Base-by-base conservation (phyloP, 2,888 invertebrate species). In the Branchinecta sandiegonensis region DNA sequence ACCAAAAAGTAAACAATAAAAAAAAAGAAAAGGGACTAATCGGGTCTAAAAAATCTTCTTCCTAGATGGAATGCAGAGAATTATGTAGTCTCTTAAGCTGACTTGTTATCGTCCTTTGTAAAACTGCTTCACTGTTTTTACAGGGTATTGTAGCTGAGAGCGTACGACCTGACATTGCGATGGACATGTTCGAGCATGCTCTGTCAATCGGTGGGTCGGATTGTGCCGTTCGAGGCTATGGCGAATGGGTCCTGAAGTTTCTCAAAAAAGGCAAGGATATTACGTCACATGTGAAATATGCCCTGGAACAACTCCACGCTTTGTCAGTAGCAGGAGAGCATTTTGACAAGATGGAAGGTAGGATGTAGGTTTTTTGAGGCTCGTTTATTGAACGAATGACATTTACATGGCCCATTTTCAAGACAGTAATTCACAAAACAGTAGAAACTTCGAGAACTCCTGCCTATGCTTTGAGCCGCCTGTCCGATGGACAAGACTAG, bases 211-310 rank as follows among this genome's bases (percentile, higher is more conserved):
- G 23, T 9, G 63, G 63, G 10, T 10, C n/a, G n/a, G 14, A 56
- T 17, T n/a, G 63, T 56, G 63, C 63, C 9, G 63, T 56, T 56
- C n/a, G 23, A 56, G 63, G 63, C n/a, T 56, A 56, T 10, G 63
- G 14, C 63, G 63, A 56, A 23, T 56, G 63, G 63, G 23, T 23
- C n/a, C 63, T 56, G 63, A 56, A 56, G n/a, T n/a, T 23, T 23
- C 63, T 56, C 8, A 56, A 56, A 23, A 23, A 56, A 3, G 63
- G 63, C 63, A 56, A n/a, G 14, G n/a, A n/a, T 56, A 56, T 56
- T 17, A 17, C 63, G 8, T 56, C 63, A n/a, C 63, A 56, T 23
- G 63, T 56, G 8, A n/a, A 10, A 56, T 56, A 56, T 23, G 63
- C 63, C 23, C 63, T 56, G 14, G 63, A 56, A 10, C n/a, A 56